Base-by-base conservation (phyloP, 2,888 invertebrate genomes). In the Protodeltote pygarga region DNA sequence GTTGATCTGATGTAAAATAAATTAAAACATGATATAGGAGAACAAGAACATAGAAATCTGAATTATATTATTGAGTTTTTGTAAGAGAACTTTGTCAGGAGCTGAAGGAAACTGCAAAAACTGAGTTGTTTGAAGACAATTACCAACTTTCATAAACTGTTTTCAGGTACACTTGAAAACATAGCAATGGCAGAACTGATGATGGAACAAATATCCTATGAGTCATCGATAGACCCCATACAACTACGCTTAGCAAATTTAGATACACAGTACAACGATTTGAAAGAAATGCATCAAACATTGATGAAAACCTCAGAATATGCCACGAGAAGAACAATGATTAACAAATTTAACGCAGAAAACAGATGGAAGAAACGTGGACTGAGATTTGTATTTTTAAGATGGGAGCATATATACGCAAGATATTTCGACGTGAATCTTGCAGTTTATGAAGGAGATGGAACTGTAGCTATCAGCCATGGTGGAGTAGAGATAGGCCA, bases 361-460 rank as follows among this genome's bases (percentile, higher is more conserved):
- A 96, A 96, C 77, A 87, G 95, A 28, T 96, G 96, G 96, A 95
- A 93, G 64, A 96, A 96, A 79, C 92, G 93, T 32, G 96, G 94
- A 0, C 80, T 95, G 0, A 77, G 93, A 5, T 67, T 95, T 4
- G 89, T 94, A 0, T 93, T 95, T 0, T 91, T 95, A 83, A 92
- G 91, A 51, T 96, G 94, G 60, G 27, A 2, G 0, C 34, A 44
- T 5, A 10, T 9, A 17, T 49, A 34, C 4, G 23, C 47, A 6
- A 59, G 64, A 9, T 77, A 88, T 25, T 64, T 45, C 3, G 59
- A 64, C 9, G 50, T 54, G 0, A 54, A 54, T 10, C 20, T 63
- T 0, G 47, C 50, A 10, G 54, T 63, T 2, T 63, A 47, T 6
- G 50, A 48, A 33, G 37, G 35, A 1, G 94, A 95, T 74, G 95